These are phyloP conservation scores for Lasiurus cinereus DNA, from an alignment of 2,113 vertebrate genomes.

Conservation along the genomic window DNA sequence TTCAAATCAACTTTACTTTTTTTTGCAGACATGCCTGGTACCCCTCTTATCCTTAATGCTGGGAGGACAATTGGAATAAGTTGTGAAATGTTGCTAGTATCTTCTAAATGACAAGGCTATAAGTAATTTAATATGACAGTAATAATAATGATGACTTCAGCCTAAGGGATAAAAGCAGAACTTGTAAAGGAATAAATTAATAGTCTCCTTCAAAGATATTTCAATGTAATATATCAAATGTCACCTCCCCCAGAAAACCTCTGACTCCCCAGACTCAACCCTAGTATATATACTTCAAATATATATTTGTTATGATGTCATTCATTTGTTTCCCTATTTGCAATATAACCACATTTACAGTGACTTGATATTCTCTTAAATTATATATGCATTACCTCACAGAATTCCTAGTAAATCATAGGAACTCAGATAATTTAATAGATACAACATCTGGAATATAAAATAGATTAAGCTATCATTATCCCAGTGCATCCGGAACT, in stretches of 20 bases:
- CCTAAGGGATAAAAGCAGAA: neutral
- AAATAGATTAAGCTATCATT: neutral
- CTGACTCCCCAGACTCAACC: neutral
- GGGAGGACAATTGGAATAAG: neutral
- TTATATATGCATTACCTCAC: neutral
- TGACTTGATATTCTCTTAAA: neutral
- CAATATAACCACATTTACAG: neutral
- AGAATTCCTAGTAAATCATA: neutral
- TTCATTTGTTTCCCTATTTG: neutral
- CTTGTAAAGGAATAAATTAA: constrained; percentile 4
- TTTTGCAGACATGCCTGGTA: neutral
- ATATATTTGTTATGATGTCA: neutral
- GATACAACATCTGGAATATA: neutral
- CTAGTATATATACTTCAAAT: neutral
- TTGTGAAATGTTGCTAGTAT: neutral
- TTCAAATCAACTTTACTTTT: neutral
- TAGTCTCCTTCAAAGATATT: constrained; percentile 29
- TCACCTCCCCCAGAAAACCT: neutral
- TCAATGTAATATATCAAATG: constrained; percentile 54
- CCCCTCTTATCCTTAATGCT: neutral
- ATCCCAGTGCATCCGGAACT: neutral
- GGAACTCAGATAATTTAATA: constrained; percentile 32
- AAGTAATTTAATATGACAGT: neutral
- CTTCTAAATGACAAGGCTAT: constrained; percentile 10
- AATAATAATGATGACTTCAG: neutral